A percentile compares a stretch with the other conserved stretches of the same genome.
phyloP scores from a whole-genome alignment of 2,113 vertebrate genomes.

The Girardinichthys multiradiatus region DNA sequence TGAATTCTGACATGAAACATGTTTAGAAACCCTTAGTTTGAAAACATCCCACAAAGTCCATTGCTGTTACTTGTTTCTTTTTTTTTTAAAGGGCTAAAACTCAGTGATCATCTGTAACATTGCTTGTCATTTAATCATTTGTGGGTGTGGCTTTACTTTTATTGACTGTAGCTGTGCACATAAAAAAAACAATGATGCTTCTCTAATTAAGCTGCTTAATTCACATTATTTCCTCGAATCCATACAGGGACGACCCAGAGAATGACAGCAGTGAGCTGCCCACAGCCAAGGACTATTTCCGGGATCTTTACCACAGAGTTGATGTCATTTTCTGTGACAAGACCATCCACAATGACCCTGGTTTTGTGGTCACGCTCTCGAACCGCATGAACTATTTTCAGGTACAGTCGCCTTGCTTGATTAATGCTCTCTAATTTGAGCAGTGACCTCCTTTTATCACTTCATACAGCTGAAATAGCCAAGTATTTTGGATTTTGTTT shows the following conservation, averaged over 20 bases:
- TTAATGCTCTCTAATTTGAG: neutral
- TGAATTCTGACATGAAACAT: no score
- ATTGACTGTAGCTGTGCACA: no score
- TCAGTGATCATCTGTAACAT: no score
- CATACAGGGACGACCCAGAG: conserved; percentile 92
- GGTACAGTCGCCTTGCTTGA: conserved; percentile 66
- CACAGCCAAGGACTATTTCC: conserved; percentile 98
- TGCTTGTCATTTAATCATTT: no score
- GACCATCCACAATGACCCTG: conserved; percentile 98
- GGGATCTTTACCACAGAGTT: conserved; percentile 97
- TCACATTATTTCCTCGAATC: neutral
- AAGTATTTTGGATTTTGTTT: neutral
- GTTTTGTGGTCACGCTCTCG: conserved; percentile 97
- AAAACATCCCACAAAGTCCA: no score
- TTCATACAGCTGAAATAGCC: neutral
- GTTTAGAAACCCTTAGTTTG: no score
- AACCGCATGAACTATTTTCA: conserved; percentile 99
- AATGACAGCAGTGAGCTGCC: conserved; percentile 96
- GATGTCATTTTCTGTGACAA: conserved; percentile 99
- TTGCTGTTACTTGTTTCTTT: no score
- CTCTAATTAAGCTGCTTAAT: neutral
- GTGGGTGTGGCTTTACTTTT: no score
- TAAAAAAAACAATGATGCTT: neutral
- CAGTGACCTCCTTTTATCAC: neutral
- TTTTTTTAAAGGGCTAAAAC: no score